Conservation (phyloP, 1,140 invertebrate species). For the Nebria ingens region DNA sequence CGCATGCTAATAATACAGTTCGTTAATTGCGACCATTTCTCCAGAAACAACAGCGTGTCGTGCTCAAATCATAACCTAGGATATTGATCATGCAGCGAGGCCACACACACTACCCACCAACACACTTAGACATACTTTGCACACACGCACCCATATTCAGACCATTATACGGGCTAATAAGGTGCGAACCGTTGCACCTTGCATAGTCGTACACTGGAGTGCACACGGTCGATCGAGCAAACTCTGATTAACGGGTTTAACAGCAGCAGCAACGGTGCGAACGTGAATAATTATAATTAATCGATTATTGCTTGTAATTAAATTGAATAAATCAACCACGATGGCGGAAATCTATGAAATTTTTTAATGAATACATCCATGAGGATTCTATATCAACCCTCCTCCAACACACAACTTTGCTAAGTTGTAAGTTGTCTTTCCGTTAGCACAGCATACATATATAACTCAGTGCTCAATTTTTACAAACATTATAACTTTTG, state of each 20-base stretch:
- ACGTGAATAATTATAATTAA: not conserved
- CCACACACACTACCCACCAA: not conserved
- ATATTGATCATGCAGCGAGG: not conserved
- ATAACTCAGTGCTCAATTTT: too few species aligned
- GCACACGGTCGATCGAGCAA: too few species aligned
- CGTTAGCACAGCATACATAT: too few species aligned
- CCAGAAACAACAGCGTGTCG: not conserved
- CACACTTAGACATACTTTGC: not conserved
- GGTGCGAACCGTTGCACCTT: not conserved
- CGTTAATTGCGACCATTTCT: not conserved
- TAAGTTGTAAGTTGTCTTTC: too few species aligned
- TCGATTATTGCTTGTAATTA: not conserved
- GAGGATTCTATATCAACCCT: too few species aligned
- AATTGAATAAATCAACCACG: not conserved
- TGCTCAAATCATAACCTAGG: not conserved
- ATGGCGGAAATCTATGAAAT: not conserved
- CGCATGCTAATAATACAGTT: not conserved
- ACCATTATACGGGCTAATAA: not conserved
- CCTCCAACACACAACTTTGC: too few species aligned
- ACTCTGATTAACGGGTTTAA: not conserved
- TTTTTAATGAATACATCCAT: not conserved
- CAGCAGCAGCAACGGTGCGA: not conserved
- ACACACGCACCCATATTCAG: not conserved
- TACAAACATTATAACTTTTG: too few species aligned
- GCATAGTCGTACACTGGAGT: not conserved